Evolutionary conservation across 2,113 vertebrate species (phyloP).

Genomic region (Poicephalus meyeri): DNA sequence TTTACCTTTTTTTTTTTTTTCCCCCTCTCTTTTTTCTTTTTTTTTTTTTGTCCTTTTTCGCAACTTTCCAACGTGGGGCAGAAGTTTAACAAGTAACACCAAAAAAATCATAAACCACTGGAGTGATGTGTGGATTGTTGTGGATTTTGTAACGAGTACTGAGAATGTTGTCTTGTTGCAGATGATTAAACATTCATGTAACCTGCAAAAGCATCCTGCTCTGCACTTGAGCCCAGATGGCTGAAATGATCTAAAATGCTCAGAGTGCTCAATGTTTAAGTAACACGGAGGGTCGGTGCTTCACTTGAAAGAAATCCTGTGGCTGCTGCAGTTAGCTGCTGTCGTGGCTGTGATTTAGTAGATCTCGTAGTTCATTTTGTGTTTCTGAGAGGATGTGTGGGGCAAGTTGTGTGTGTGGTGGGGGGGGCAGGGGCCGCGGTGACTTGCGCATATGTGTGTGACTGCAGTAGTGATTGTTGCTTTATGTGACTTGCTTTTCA

Average conservation of each 20-base stretch:
- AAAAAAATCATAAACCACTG: constrained; percentile 49
- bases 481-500: constrained; percentile 75
- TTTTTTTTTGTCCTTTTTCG: constrained; percentile 58
- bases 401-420: constrained; percentile 71
- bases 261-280: constrained; percentile 47
- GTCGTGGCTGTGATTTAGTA: constrained; percentile 74
- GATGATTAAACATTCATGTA: constrained; percentile 38
- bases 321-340: constrained; percentile 82
- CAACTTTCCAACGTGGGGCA: neutral
- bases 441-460: constrained; percentile 63
- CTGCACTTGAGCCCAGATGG: constrained; percentile 62
- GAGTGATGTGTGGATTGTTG: constrained; percentile 52
- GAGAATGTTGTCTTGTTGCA: constrained; percentile 64
- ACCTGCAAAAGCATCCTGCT: constrained; percentile 42
- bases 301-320: constrained; percentile 73
- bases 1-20: too few species aligned
- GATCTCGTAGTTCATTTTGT: constrained; percentile 77
- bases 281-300: constrained; percentile 36
- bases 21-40: neutral
- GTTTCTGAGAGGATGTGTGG: constrained; percentile 79
- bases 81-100: constrained; percentile 42
- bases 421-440: constrained; percentile 45
- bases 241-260: constrained; percentile 59
- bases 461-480: constrained; percentile 75
- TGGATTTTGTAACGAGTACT: constrained; percentile 2